phyloP scores from a whole-genome alignment of 2,113 vertebrate species.

The Tonatia bakeri region DNA sequence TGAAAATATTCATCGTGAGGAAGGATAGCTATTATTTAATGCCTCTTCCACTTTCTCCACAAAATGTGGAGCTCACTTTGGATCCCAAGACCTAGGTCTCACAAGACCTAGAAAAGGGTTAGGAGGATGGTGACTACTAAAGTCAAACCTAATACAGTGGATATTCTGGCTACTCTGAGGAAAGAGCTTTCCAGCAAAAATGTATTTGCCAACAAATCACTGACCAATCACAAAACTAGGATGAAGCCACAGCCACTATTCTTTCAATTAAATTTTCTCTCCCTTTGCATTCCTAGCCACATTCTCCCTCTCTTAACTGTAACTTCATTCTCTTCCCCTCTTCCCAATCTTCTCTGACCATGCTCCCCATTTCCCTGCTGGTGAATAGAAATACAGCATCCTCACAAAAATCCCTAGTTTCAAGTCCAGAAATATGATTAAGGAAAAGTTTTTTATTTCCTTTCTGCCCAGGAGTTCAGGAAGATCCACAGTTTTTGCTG shows the following conservation, averaged over 20 bases:
- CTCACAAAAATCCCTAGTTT: background rate
- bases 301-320: background rate
- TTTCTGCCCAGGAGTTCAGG: conserved; percentile 5
- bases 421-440: conserved; percentile 12
- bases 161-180: background rate
- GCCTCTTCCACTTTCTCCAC: background rate
- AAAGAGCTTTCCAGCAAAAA: background rate
- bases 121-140: background rate
- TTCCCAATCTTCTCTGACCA: background rate
- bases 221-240: background rate
- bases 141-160: background rate
- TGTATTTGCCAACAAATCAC: background rate
- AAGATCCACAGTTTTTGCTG: background rate
- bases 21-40: background rate
- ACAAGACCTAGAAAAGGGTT: background rate
- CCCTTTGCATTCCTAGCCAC: background rate
- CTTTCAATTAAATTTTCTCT: background rate
- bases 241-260: background rate
- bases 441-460: background rate
- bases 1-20: background rate
- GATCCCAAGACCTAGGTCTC: background rate
- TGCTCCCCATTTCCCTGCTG: background rate
- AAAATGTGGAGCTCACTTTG: background rate
- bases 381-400: background rate
- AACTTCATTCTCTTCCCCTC: background rate